Base-by-base conservation (phyloP, 2,113 vertebrate species). In the Nesoenas mayeri region DNA sequence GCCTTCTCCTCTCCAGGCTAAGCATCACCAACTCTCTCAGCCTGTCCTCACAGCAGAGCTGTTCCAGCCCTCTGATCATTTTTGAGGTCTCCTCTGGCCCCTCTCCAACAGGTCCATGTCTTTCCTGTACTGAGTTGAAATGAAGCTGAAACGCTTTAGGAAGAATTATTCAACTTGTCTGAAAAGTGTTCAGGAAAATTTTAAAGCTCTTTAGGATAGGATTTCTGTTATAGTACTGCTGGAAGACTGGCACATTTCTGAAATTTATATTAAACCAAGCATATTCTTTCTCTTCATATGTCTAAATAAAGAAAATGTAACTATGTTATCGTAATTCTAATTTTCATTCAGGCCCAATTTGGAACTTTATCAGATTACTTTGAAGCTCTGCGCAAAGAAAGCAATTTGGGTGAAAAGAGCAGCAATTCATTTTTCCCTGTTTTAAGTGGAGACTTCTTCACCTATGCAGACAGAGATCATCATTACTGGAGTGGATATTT, bases 401-500 rank as follows among this genome's bases (percentile, higher is more conserved):
- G 97, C 58, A 89, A 69, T 88, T 53, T 97, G 51, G 90, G 57
- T 62, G 89, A 94, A 62, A 95, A 85, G 42, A 97, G 58, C 36
- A 89, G 74, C 67, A 97, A 74, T 38, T 96, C 97, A 6, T 7
- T 95, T 28, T 98, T 99, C 51, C 99, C 99, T 15, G 96, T 98
- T 48, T 21, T 99, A 19, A 98, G 98, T 56, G 99, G 99, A 36
- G 99, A 99, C 97, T 99, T 99, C 97, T 99, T 99, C 97, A 99
- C 99, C 2, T 99, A 99, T 19, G 99, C 99, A 2, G 99, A 99
- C 97, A 98, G 99, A 44, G 99, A 99, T 34, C 98, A 99, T 89
- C 99, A 99, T 95, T 99, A 99, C 87, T 99, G 99, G 99, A 99
- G 99, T 67, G 99, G 99, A 14, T 99, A 99, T 96, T 99, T 99